These are phyloP conservation scores for Coreius guichenoti DNA, from an alignment of 2,797 vertebrate species.

Conservation along the genomic window DNA sequence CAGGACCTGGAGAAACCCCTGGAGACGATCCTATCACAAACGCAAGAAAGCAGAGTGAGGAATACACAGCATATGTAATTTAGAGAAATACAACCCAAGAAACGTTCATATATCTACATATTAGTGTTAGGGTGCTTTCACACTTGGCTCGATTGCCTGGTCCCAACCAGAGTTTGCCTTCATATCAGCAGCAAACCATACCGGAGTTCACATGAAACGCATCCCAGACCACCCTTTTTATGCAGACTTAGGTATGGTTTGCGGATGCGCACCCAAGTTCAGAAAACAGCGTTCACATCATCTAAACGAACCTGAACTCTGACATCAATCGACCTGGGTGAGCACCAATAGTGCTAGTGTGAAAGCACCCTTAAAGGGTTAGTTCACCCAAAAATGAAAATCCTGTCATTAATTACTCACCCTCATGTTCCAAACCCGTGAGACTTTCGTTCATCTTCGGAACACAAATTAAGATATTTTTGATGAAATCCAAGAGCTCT, in stretches of 20 bases:
- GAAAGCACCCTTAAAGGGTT: background rate
- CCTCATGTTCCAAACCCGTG: no score
- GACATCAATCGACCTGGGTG: background rate
- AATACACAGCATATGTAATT: background rate
- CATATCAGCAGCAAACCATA: no score
- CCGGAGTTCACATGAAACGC: no score
- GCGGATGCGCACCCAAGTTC: no score
- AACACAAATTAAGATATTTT: no score
- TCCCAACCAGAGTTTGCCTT: background rate
- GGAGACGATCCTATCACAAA: constrained; percentile 88
- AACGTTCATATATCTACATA: background rate
- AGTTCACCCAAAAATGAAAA: no score
- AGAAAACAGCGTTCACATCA: background rate
- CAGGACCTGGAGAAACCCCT: constrained; percentile 90
- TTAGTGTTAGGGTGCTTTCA: background rate
- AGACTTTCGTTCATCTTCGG: no score
- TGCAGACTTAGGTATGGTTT: no score
- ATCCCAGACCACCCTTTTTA: no score
- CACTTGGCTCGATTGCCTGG: background rate
- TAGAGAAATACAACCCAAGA: background rate
- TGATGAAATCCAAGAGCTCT: no score
- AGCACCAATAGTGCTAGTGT: background rate
- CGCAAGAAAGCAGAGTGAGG: constrained; percentile 70
- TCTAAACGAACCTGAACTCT: background rate
- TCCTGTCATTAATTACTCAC: no score